Percentiles rank a stretch among this genome's conserved stretches.
Conservation (phyloP, 2,113 vertebrate genomes). For the Dinomys branickii region DNA sequence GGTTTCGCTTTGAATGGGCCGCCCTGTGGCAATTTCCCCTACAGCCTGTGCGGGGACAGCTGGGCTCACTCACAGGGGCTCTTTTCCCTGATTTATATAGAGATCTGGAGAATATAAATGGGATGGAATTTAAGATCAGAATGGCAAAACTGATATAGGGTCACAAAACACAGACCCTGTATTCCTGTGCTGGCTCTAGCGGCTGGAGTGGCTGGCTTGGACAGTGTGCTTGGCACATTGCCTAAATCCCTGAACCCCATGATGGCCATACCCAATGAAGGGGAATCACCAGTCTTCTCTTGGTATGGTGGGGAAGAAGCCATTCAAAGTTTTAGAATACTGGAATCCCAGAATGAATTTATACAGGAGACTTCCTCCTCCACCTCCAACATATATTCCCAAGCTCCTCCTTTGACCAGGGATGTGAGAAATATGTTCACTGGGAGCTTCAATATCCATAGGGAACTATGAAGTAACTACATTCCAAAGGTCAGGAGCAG, state of each 20-base stretch:
- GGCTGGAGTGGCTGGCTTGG: background rate
- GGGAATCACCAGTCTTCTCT: background rate
- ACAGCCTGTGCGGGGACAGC: background rate
- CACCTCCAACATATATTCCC: background rate
- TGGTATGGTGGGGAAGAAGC: background rate
- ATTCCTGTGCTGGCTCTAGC: background rate
- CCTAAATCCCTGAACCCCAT: background rate
- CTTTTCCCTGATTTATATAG: background rate
- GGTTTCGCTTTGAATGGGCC: background rate
- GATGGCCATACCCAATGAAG: background rate
- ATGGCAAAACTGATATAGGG: background rate
- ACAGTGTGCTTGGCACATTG: background rate
- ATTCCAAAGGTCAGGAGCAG: background rate
- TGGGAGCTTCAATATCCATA: background rate
- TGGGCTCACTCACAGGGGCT: background rate
- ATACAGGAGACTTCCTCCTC: background rate
- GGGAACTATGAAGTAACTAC: background rate
- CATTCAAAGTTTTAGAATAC: background rate
- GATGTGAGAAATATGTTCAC: background rate
- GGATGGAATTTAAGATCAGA: background rate
- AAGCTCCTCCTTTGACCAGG: background rate
- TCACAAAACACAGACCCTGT: background rate
- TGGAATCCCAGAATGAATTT: background rate
- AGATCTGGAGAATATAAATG: background rate
- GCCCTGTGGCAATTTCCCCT: background rate